These are phyloP conservation scores for Nowickia ferox DNA, from an alignment of 2,888 invertebrate species.

Conservation along the genomic window DNA sequence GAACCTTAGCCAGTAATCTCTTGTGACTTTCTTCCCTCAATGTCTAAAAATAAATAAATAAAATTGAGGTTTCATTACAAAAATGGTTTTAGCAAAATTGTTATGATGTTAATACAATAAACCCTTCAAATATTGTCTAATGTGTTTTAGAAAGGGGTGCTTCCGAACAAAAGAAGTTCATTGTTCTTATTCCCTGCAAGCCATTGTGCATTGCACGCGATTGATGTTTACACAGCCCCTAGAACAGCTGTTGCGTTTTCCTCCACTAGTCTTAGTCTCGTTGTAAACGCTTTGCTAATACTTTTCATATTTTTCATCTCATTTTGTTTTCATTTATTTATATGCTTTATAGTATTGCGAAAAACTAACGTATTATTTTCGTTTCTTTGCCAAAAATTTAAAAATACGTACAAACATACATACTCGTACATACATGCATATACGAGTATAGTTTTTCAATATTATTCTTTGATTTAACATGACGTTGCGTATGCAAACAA, in stretches of 20 bases:
- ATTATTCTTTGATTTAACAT: conserved; percentile 68
- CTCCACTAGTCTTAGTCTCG: neutral
- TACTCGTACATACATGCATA: too few relatives aligned
- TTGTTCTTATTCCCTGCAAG: neutral
- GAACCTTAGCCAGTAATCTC: too few relatives aligned
- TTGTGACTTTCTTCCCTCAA: too few relatives aligned
- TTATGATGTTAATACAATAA: too few relatives aligned
- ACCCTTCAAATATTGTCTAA: too few relatives aligned
- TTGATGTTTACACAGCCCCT: conserved; percentile 11
- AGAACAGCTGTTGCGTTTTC: conserved; percentile 43
- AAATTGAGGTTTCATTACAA: too few relatives aligned
- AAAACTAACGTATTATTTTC: conserved; percentile 8
- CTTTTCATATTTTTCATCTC: neutral
- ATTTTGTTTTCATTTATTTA: neutral
- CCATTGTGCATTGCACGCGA: neutral
- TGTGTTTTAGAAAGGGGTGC: too few relatives aligned
- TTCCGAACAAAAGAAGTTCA: neutral
- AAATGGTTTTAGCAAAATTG: too few relatives aligned
- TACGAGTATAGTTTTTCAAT: neutral
- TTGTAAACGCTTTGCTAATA: neutral
- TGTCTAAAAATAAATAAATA: too few relatives aligned
- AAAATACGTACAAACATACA: neutral
- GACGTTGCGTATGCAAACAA: conserved; percentile 72
- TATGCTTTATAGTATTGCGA: conserved; percentile 1
- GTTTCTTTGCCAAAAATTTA: conserved; percentile 43